Conservation (phyloP, 2,888 invertebrate genomes). For the Amblyteles armatorius region DNA sequence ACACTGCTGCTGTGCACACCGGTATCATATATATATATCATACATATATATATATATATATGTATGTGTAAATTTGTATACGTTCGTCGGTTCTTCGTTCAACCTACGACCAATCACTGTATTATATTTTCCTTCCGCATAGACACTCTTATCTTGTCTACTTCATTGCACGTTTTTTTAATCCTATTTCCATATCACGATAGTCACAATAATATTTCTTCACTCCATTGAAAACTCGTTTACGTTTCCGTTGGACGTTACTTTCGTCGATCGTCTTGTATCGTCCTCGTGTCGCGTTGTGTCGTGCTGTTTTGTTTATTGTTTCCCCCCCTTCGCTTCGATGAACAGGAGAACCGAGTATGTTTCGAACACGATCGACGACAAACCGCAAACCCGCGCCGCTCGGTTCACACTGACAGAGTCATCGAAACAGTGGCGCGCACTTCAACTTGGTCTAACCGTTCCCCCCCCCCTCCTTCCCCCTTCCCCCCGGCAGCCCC, state of each 20-base stretch:
- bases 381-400: conserved; percentile 66
- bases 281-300: neutral
- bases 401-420: conserved; percentile 69
- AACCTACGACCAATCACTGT: neutral
- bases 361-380: conserved; percentile 46
- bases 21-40: neutral
- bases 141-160: too few species aligned
- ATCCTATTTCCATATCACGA: conserved; percentile 29
- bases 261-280: neutral
- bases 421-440: conserved; percentile 67
- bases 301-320: neutral
- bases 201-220: conserved; percentile 6
- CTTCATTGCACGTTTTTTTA: conserved; percentile 41
- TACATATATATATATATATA: too few species aligned
- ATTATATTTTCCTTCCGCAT: neutral
- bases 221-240: neutral
- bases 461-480: conserved; percentile 2
- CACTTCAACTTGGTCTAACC: conserved; percentile 63
- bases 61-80: neutral
- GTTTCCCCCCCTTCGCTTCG: conserved; percentile 5
- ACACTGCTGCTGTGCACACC: conserved; percentile 32
- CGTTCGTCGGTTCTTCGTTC: conserved; percentile 1
- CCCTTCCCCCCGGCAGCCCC: neutral
- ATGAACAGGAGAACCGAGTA: conserved; percentile 26
- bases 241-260: too few species aligned